Evolutionary conservation across 2,888 invertebrate species (phyloP), one percentile per base, ranked within the genome.

Genomic region (Macrosiphum euphorbiae): DNA sequence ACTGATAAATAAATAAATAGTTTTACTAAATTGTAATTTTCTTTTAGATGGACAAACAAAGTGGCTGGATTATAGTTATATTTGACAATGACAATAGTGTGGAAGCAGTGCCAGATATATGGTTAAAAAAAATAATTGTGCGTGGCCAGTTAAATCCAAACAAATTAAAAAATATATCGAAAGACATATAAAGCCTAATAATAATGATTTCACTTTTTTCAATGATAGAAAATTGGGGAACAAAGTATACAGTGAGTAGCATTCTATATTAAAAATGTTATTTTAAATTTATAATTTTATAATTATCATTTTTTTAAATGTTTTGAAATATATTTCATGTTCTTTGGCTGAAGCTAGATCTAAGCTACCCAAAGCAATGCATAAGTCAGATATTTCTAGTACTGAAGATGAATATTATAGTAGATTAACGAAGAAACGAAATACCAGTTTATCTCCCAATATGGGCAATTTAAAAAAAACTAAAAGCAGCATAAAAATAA

Each of bases 271-370:
- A 8, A 50, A 50, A 50, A 50, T 50, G 50, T 50, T 50, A 50
- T 50, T 50, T 50, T 28, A 58, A 58, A 28, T 28, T 28, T 50
- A 28, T 8, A 87, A 10, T 47, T 3, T 28, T 28, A 4, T 86
- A 86, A 50, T 50, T 50, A 35, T 86, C 0, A 50, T 47, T 50
- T 26, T 5, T 16, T n/a, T 28, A 13, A 50, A 47, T 87, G 16
- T 4, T 87, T 26, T n/a, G 16, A 50, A 10, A 87, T 13, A 87
- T 50, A 16, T 50, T 87, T 50, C 50, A 87, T 50, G 50, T 50
- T 87, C 47, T n/a, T 87, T 87, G n/a, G 86, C 16, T 87, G 86
- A 87, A 87, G 86, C 86, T 28, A 87, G 26, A 50, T 87, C 50
- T 50, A 87, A 87, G n/a, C 16, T 87, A 87, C 86, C 50, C 50